Base-by-base conservation (phyloP, 2,888 invertebrate genomes). In the Stegana nigrithorax region DNA sequence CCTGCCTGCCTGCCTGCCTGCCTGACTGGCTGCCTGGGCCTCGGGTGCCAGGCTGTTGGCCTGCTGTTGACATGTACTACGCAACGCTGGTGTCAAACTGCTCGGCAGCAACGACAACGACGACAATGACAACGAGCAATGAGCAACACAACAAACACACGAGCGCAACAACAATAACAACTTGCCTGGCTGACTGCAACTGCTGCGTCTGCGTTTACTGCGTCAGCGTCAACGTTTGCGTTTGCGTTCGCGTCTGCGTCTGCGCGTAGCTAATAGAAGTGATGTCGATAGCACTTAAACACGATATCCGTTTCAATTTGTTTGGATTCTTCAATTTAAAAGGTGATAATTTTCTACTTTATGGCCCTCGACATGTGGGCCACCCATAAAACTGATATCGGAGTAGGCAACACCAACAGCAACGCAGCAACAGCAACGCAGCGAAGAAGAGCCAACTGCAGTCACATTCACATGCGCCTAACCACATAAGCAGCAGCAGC, bases 291-390 rank as follows among this genome's bases (percentile, higher is more conserved):
- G 83, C 85, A 85, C 85, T 84, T 85, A 85, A 84, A 83, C 83
- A 83, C 81, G 85, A 85, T 84, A 85, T 85, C 81, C 83, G 83
- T 85, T 85, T 85, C 85, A 85, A 84, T 85, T 85, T 85, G 84
- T 84, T 85, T 83, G 85, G 83, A 83, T 84, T 84, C 85, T 85
- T 85, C 81, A 82, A 84, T 83, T 85, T 85, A 85, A 85, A 84
- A 85, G 85, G 84, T 85, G 84, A 85, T 85, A 85, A 85, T 83
- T 85, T 85, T 82, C 82, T 84, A 84, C 83, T 85, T 84, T 84
- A 84, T 82, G 82, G 82, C 81, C 81, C 81, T 83, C 84, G 85
- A 85, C 85, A 84, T 85, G 82, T 85, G 83, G 85, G 85, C 85
- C 84, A 85, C 84, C 85, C 83, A 82, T 81, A 80, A 80, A 75